Evolutionary conservation across 2,113 vertebrate species (phyloP), one percentile per base, ranked within the genome.

Genomic region (Phylloscopus whistleri): DNA sequence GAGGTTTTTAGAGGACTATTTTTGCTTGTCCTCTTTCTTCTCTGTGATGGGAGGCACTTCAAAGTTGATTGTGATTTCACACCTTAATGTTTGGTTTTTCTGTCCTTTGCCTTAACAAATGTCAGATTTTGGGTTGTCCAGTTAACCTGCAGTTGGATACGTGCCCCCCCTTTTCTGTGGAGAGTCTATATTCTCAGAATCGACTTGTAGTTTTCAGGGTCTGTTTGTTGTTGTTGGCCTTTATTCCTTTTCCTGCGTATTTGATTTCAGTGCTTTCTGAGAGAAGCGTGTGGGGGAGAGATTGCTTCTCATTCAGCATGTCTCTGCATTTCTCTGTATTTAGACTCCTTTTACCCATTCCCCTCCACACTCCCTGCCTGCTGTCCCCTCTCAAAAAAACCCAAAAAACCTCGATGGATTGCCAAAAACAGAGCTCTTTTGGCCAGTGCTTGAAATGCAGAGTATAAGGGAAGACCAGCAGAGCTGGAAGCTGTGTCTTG

Each of bases 211-310:
- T 79, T 92, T 89, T 75, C 73, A 87, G 87, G 76, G 69, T 94
- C 89, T 94, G 48, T 90, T 95, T 92, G 75, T 90, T 95, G 37
- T 62, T 88, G 14, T 73, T 95, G 92, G 76, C 76, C 81, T 93
- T 77, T 92, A 44, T 56, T 84, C 51, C 67, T 90, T 80, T 89
- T 77, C 64, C 20, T 67, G 67, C 44, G 21, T 86, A 52, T 80
- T 90, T 84, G 37, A 67, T 89, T 87, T 93, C 56, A 37, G 56
- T 75, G 68, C 33, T 94, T 90, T 94, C 18, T 78, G 79, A 92
- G 83, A 83, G 58, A 24, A 19, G 35, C 4, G 0, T 30, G 49
- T 12, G 28, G 2, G 33, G 31, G 41, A 51, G 87, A 82, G 44
- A 51, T 35, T 53, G n/a, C 20, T 66, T 94, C 64, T 93, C 59